Evolutionary conservation across 1,140 invertebrate genomes (phyloP).

Genomic region (Meloidogyne chitwoodi): DNA sequence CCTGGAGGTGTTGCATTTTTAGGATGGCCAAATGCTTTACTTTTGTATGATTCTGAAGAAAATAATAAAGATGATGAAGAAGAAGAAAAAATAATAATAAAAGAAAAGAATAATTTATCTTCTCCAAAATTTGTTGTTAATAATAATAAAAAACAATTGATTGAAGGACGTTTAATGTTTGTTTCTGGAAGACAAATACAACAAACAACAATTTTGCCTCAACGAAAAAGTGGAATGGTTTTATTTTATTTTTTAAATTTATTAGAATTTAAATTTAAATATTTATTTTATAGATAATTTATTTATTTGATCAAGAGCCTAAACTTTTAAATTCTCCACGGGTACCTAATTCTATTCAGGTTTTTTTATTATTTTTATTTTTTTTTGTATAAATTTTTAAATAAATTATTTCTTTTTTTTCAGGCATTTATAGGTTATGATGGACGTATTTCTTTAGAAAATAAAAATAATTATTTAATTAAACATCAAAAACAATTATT

Average conservation of each 20-base stretch:
- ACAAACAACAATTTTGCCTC: constrained; percentile 25
- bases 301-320: constrained; percentile 37
- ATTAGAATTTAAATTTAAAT: neutral
- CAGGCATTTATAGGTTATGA: constrained; percentile 55
- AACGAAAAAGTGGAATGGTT: constrained; percentile 37
- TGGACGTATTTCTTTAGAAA: constrained; percentile 49
- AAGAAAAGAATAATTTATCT: neutral
- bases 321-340: constrained; percentile 23
- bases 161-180: constrained; percentile 43
- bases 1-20: constrained; percentile 44
- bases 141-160: constrained; percentile 29
- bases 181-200: constrained; percentile 32
- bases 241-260: neutral
- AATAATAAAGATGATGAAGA: too few relatives aligned
- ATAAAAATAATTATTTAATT: constrained; percentile 22
- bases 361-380: constrained; percentile 3
- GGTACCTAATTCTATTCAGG: constrained; percentile 25
- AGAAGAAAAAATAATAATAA: too few relatives aligned
- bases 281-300: neutral
- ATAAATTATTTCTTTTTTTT: constrained; percentile 22
- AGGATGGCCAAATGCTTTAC: constrained; percentile 49
- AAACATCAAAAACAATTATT: neutral
- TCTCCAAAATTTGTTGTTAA: constrained; percentile 32
- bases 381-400: constrained; percentile 14
- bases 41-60: constrained; percentile 32